Conservation (phyloP, 1,140 invertebrate species). For the Drosophila nasuta region DNA sequence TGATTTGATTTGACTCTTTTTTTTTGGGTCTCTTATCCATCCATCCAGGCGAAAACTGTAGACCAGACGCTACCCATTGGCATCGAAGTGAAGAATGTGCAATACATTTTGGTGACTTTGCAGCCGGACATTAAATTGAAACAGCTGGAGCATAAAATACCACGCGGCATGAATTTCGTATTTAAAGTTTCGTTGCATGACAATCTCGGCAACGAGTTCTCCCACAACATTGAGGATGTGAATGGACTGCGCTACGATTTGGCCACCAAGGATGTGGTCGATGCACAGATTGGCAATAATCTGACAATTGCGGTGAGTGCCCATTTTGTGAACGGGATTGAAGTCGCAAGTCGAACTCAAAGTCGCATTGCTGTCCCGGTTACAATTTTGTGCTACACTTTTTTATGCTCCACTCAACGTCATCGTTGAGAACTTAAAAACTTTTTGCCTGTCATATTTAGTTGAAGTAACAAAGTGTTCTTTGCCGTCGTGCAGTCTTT, state of each 20-base stretch:
- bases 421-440: conserved; percentile 34
- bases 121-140: conserved; percentile 73
- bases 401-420: conserved; percentile 29
- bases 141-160: conserved; percentile 71
- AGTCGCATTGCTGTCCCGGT: too few relatives aligned
- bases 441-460: conserved; percentile 39
- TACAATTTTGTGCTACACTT: conserved; percentile 3
- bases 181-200: conserved; percentile 83
- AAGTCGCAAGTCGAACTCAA: neutral
- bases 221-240: conserved; percentile 80
- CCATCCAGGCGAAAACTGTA: conserved; percentile 62
- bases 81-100: conserved; percentile 84
- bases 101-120: conserved; percentile 79
- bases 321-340: neutral
- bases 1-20: conserved; percentile 15
- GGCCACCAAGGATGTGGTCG: conserved; percentile 80
- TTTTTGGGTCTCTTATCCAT: neutral
- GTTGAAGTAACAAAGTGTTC: neutral
- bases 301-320: conserved; percentile 78
- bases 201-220: conserved; percentile 84
- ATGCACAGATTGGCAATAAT: conserved; percentile 81
- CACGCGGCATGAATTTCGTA: conserved; percentile 81
- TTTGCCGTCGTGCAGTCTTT: neutral
- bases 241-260: conserved; percentile 79
- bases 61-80: conserved; percentile 81